Percentiles rank a stretch among this genome's conserved stretches.
Conservation (phyloP, 2,797 vertebrate species). For the Pygocentrus nattereri region DNA sequence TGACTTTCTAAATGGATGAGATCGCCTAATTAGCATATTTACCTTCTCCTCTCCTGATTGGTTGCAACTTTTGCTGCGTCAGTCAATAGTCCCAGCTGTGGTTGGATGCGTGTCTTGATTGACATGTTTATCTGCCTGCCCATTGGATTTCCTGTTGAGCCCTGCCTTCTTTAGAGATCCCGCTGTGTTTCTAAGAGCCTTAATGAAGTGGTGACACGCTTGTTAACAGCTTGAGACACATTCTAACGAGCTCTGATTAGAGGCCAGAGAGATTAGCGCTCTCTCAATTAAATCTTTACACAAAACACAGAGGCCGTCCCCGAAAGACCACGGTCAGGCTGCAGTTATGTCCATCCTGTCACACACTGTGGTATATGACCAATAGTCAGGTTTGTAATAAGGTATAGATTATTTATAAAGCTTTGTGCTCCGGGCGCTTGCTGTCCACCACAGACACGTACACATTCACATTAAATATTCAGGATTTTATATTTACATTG, state of each 20-base stretch:
- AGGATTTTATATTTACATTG: constrained; percentile 51
- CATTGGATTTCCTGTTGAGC: constrained; percentile 33
- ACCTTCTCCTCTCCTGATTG: constrained; percentile 60
- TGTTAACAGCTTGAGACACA: constrained; percentile 70
- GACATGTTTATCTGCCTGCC: constrained; percentile 44
- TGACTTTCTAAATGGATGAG: constrained; percentile 60
- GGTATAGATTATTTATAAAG: constrained; percentile 57
- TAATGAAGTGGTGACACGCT: constrained; percentile 79
- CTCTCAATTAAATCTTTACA: constrained; percentile 72
- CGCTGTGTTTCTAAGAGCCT: constrained; percentile 51
- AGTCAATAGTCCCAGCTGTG: constrained; percentile 2
- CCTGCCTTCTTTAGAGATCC: constrained; percentile 62
- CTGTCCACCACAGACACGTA: constrained; percentile 21
- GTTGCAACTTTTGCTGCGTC: constrained; percentile 57
- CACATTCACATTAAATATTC: constrained; percentile 48
- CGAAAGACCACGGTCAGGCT: constrained; percentile 20
- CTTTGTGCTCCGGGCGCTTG: constrained; percentile 24
- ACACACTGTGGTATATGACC: constrained; percentile 25
- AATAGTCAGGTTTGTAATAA: constrained; percentile 48
- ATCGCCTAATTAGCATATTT: constrained; percentile 59
- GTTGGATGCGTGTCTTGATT: constrained; percentile 36
- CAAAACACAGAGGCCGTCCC: constrained; percentile 23
- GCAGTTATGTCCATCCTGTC: constrained; percentile 11
- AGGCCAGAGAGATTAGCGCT: constrained; percentile 68
- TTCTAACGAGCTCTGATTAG: constrained; percentile 79